phyloP scores from a whole-genome alignment of 2,113 vertebrate genomes.

The Apodemus sylvaticus region DNA sequence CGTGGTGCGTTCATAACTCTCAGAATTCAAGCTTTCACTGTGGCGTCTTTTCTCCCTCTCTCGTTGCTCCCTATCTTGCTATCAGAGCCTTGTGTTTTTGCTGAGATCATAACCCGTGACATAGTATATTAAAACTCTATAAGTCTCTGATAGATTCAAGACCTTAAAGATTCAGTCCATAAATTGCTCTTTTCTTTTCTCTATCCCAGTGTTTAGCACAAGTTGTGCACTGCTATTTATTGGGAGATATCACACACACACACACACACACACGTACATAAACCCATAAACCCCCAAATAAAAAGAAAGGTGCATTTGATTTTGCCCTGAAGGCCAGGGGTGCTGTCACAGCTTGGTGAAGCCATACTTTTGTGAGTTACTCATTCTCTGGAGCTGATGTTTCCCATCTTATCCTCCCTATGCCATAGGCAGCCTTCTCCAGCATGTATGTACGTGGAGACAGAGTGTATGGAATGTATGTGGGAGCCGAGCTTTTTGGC shows the following conservation, averaged over 20 bases:
- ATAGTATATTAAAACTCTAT: not conserved
- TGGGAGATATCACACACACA: not conserved
- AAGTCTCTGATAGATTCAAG: not conserved
- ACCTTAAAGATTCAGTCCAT: not conserved
- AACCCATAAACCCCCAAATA: too few relatives aligned
- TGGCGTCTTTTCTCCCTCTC: not conserved
- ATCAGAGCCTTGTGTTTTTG: not conserved
- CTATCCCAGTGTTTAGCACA: not conserved
- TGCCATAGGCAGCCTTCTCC: not conserved
- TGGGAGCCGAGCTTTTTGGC: not conserved
- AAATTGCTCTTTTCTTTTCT: not conserved
- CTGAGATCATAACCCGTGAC: not conserved
- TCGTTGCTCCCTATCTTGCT: not conserved
- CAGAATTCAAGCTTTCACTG: not conserved
- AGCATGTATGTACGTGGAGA: not conserved
- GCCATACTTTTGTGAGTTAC: rapidly evolving
- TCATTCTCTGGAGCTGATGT: not conserved
- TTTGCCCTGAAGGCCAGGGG: not conserved
- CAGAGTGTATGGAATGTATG: not conserved
- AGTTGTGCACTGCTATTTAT: not conserved
- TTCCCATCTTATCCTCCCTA: rapidly evolving
- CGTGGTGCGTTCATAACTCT: too few relatives aligned
- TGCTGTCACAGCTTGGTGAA: not conserved
- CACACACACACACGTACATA: not conserved
- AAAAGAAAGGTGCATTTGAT: not conserved